Conservation (phyloP, 2,888 invertebrate genomes). For the Nasonia oneida region DNA sequence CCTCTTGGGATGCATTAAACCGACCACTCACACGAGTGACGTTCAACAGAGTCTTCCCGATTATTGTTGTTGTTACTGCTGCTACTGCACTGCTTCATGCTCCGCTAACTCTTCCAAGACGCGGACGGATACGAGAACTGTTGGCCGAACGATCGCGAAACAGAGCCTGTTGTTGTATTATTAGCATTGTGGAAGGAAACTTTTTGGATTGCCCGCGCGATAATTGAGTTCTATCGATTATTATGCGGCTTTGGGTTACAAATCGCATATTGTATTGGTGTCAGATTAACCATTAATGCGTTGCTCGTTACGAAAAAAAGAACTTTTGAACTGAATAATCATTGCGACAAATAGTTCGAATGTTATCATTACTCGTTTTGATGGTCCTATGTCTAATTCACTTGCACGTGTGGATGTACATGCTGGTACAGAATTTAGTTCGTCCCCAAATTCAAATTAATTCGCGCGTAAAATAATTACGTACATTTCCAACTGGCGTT, state of each 20-base stretch:
- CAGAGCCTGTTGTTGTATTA: not conserved
- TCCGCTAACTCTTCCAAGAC: conserved; percentile 7
- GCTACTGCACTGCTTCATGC: conserved; percentile 17
- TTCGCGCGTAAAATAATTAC: conserved; percentile 15
- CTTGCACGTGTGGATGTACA: not conserved
- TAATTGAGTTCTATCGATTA: not conserved
- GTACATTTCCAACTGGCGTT: conserved; percentile 2
- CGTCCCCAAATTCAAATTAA: conserved; percentile 19
- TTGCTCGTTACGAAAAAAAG: not conserved
- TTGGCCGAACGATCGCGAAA: conserved; percentile 33
- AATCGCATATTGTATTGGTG: not conserved
- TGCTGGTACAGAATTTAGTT: conserved; percentile 7
- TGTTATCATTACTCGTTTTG: not conserved
- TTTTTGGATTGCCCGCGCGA: not conserved
- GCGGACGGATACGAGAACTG: not conserved
- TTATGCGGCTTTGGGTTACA: not conserved
- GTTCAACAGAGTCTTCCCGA: conserved; percentile 53
- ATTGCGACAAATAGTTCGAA: not conserved
- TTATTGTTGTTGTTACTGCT: conserved; percentile 51
- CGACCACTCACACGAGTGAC: conserved; percentile 51
- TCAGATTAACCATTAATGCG: not conserved
- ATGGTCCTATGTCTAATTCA: not conserved
- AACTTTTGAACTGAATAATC: not conserved
- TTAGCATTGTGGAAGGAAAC: conserved; percentile 30
- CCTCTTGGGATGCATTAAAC: conserved; percentile 49